These are phyloP conservation scores for Ctenicera cuprea DNA, from an alignment of 2,888 invertebrate species.

Conservation along the genomic window DNA sequence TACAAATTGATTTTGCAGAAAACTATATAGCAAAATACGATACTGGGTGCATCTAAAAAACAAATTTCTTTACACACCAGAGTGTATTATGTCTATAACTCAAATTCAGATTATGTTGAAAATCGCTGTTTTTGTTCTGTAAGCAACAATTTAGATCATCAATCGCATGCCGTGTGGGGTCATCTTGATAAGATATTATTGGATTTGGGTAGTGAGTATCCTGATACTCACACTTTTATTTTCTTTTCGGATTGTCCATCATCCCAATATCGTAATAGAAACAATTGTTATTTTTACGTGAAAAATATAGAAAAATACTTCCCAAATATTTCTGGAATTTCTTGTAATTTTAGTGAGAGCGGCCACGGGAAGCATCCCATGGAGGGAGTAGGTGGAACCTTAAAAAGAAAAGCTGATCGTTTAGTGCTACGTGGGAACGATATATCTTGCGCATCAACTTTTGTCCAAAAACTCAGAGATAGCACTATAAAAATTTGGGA, in stretches of 20 bases:
- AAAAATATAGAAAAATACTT: neutral
- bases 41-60: conserved; percentile 38
- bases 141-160: conserved; percentile 42
- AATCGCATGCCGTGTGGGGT: conserved; percentile 44
- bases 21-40: conserved; percentile 44
- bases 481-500: neutral
- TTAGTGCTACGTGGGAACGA: neutral
- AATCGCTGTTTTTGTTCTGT: conserved; percentile 38
- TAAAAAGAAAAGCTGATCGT: conserved; percentile 37
- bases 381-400: conserved; percentile 66
- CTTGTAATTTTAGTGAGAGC: conserved; percentile 66
- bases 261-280: conserved; percentile 38
- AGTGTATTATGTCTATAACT: conserved; percentile 35
- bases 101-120: conserved; percentile 11
- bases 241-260: conserved; percentile 46
- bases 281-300: neutral
- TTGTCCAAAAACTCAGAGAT: neutral
- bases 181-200: conserved; percentile 39
- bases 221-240: conserved; percentile 18
- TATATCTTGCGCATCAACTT: neutral
- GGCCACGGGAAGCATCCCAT: conserved; percentile 66
- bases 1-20: conserved; percentile 49
- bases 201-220: conserved; percentile 10
- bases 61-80: conserved; percentile 46
- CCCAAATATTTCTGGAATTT: conserved; percentile 49